Evolutionary conservation across 1,140 invertebrate genomes (phyloP).

Genomic region (Drosophila burlai): DNA sequence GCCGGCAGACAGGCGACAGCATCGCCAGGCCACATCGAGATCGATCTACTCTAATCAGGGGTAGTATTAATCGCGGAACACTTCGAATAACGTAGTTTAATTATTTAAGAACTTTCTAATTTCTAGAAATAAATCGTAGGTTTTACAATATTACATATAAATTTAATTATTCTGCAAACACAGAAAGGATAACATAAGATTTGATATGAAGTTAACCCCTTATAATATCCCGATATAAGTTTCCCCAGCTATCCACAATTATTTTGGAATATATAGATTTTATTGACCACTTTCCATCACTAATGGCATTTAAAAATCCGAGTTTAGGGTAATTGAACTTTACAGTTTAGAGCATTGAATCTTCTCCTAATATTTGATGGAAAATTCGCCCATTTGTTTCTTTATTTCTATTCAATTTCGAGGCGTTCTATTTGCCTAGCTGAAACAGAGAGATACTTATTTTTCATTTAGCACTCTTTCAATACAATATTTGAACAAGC

Average conservation of each 20-base stretch:
- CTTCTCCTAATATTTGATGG: conserved; percentile 18
- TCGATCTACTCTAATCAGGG: conserved; percentile 41
- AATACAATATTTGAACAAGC: conserved; percentile 81
- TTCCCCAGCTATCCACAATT: background rate
- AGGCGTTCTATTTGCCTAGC: conserved; percentile 70
- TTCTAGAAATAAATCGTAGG: background rate
- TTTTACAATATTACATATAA: background rate
- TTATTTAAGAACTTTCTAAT: background rate
- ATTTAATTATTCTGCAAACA: background rate
- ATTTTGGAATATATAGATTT: background rate
- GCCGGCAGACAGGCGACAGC: conserved; percentile 47
- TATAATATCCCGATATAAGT: too few relatives aligned
- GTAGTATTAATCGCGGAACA: background rate
- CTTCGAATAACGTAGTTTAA: background rate
- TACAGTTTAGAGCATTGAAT: conserved; percentile 23
- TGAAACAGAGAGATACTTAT: conserved; percentile 73
- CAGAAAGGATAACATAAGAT: background rate
- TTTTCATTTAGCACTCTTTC: conserved; percentile 80
- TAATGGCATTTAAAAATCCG: background rate
- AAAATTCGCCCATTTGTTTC: conserved; percentile 22
- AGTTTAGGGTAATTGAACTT: conserved; percentile 8
- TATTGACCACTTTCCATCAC: too few relatives aligned
- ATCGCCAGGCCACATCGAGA: conserved; percentile 36
- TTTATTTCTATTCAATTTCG: conserved; percentile 68
- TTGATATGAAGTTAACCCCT: background rate